These are phyloP conservation scores for Ladona fulva DNA, from an alignment of 1,140 invertebrate species.

Conservation along the genomic window DNA sequence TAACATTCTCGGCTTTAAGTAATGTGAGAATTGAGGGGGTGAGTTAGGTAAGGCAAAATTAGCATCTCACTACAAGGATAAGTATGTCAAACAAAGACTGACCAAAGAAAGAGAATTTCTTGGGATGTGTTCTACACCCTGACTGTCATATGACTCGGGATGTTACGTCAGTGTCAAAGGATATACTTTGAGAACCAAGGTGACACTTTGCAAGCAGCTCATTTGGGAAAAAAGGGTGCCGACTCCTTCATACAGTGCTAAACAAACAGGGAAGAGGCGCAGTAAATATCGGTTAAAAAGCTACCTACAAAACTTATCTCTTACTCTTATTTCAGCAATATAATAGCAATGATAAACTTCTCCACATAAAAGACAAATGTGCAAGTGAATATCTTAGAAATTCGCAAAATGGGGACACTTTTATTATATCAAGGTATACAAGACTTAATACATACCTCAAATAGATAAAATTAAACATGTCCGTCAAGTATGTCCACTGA, in stretches of 20 bases:
- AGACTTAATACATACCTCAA: constrained; percentile 10
- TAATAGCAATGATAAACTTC: neutral
- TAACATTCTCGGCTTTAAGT: neutral
- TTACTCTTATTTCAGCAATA: neutral
- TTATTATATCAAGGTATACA: neutral
- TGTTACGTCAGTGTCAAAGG: neutral
- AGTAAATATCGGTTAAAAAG: neutral
- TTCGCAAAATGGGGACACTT: neutral
- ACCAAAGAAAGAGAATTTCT: neutral
- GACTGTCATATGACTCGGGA: neutral
- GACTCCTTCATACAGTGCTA: neutral
- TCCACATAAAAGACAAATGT: neutral
- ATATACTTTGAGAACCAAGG: neutral
- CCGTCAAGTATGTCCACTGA: constrained; percentile 1
- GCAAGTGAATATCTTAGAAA: constrained; percentile 1
- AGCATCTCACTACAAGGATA: neutral
- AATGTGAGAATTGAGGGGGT: neutral
- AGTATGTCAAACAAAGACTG: neutral
- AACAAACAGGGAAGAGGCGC: constrained; percentile 2
- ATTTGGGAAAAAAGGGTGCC: neutral
- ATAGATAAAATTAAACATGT: neutral
- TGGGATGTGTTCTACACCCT: neutral
- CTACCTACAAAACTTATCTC: constrained; percentile 9
- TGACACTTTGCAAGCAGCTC: constrained; percentile 3
- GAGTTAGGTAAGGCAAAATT: neutral